These are phyloP conservation scores for Squalus acanthias DNA, from an alignment of 2,797 vertebrate genomes.

Conservation along the genomic window DNA sequence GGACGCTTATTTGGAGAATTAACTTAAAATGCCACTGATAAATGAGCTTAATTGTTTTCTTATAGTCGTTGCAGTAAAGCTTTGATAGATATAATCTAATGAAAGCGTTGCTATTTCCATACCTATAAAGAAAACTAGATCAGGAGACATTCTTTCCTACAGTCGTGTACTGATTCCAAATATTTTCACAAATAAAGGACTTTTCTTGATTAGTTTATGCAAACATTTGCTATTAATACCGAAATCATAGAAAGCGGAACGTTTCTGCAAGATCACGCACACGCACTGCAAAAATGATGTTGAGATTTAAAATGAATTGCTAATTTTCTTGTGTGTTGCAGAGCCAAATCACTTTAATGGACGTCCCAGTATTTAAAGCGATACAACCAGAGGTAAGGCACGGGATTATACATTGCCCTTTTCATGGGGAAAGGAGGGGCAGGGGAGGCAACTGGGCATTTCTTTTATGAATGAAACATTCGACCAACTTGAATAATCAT, in stretches of 20 bases:
- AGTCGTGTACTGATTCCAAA: background rate
- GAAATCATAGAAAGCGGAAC: background rate
- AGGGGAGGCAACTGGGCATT: background rate
- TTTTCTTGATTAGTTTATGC: background rate
- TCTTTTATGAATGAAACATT: background rate
- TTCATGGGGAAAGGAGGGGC: background rate
- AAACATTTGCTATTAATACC: background rate
- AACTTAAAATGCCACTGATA: background rate
- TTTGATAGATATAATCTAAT: background rate
- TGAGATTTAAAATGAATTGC: background rate
- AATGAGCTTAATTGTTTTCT: background rate
- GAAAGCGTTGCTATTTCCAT: background rate
- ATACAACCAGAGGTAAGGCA: slow-evolving; percentile 87
- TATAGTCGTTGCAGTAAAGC: background rate
- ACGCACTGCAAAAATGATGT: no score
- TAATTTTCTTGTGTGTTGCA: slow-evolving; percentile 52
- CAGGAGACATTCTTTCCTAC: background rate
- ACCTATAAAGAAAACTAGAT: background rate
- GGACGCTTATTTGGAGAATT: background rate
- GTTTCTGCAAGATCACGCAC: background rate
- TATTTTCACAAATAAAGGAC: background rate
- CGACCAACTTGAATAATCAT: background rate
- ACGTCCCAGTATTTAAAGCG: slow-evolving; percentile 90
- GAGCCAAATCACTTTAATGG: slow-evolving; percentile 95
- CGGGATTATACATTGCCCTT: background rate